Evolutionary conservation across 1,140 invertebrate species (phyloP), one percentile per base, ranked within the genome.

Genomic region (Penaeus vannamei): DNA sequence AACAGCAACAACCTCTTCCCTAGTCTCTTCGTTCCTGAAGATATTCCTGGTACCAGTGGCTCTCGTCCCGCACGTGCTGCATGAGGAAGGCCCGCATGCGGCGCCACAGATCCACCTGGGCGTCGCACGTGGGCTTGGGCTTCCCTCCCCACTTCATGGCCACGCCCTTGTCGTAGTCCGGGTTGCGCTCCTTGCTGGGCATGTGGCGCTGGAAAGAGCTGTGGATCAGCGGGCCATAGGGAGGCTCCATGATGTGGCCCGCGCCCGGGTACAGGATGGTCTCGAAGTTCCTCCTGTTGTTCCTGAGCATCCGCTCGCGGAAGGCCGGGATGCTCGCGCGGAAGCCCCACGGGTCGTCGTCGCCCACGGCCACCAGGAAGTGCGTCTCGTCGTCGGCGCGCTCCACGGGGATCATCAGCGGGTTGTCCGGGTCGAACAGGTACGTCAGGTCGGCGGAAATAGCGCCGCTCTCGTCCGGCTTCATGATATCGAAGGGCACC

Each of bases 191-290:
- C 20, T 80, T 32, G 17, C 12, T 59, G 23, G 90, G 90, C 19
- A 87, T 20, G 72, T 85, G 77, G 10, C 46, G 81, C 85, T 90
- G 90, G 29, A 81, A 87, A 12, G 53, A 79, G 26, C 84, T 66
- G 32, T 69, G 46, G 69, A 84, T 85, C 20, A 81, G 69, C 10
- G 90, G 83, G 42, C 64, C 79, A 69, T 86, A 91, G 29, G 90
- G 90, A 62, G 87, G 84, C 84, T 91, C 87, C 7, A 89, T 66
- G 23, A 91, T 84, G 46, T 91, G 90, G 19, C 90, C 90, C 22
- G 72, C 29, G 46, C 87, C 87, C 8, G 84, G 84, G 85, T 91
- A 91, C 59, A 91, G 42, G 29, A 89, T 42, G 7, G 90, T 91
- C 61, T 89, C 62, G 19, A 84, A 91, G 62, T 91, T 91, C n/a